These are phyloP conservation scores for Eidolon helvum DNA, from an alignment of 2,113 vertebrate species.

Conservation along the genomic window DNA sequence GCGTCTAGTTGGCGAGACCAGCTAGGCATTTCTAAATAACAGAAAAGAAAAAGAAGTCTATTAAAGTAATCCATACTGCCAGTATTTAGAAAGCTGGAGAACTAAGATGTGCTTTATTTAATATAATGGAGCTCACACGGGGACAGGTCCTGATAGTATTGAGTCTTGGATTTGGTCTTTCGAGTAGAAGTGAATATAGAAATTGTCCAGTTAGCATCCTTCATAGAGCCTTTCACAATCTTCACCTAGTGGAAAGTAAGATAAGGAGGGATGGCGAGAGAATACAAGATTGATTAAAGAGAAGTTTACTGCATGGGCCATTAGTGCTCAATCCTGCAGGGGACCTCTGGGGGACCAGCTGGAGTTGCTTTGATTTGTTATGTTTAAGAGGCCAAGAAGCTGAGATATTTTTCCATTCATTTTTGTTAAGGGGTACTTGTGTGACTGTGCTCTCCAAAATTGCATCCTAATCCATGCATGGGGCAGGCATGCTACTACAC, in stretches of 20 bases:
- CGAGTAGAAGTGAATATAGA: background rate
- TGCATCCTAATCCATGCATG: background rate
- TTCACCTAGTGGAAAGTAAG: background rate
- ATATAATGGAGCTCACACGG: background rate
- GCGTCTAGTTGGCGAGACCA: background rate
- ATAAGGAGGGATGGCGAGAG: background rate
- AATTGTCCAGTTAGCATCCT: background rate
- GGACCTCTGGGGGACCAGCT: background rate
- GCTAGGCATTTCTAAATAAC: background rate
- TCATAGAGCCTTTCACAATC: background rate
- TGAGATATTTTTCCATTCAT: background rate
- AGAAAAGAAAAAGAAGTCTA: constrained; percentile 21
- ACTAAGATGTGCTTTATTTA: background rate
- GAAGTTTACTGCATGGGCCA: background rate
- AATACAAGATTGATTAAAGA: background rate
- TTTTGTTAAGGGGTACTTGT: background rate
- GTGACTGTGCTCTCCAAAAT: background rate
- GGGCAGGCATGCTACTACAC: background rate
- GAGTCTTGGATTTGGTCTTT: constrained; percentile 2
- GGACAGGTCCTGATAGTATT: background rate
- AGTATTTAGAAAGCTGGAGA: background rate
- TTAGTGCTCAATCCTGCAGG: background rate
- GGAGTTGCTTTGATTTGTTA: background rate
- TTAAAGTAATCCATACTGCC: background rate
- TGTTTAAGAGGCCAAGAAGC: background rate